phyloP scores from a whole-genome alignment of 2,113 vertebrate species.

The Psephotus haematonotus region DNA sequence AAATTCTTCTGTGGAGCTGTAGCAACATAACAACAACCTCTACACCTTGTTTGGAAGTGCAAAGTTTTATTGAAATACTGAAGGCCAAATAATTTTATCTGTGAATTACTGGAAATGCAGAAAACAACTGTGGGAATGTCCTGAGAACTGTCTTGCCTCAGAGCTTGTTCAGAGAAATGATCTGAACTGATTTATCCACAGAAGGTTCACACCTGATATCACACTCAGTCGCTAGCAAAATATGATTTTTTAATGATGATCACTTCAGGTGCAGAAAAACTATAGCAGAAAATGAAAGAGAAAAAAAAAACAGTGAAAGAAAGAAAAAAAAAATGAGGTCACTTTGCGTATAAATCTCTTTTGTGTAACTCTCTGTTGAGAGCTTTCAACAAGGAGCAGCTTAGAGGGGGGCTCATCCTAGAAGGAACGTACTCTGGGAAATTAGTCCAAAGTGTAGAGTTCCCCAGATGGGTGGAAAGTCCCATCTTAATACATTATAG shows the following conservation, averaged over 20 bases:
- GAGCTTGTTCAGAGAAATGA: not conserved
- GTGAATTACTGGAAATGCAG: not conserved
- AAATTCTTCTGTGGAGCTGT: not conserved
- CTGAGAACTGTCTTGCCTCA: not conserved
- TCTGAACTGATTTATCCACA: not conserved
- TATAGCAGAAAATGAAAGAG: not conserved
- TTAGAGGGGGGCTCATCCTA: not conserved
- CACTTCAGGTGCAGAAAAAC: not conserved
- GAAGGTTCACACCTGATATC: not conserved
- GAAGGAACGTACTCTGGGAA: not conserved
- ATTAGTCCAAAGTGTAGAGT: not conserved
- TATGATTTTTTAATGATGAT: not conserved
- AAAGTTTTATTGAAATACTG: not conserved
- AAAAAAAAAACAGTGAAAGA: not conserved
- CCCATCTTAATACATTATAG: not conserved
- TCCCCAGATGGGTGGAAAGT: not conserved
- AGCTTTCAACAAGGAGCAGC: not conserved
- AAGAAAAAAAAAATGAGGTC: not conserved
- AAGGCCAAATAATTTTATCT: not conserved
- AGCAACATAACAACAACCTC: not conserved
- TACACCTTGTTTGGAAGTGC: not conserved
- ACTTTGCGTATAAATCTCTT: not conserved
- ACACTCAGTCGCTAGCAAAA: not conserved
- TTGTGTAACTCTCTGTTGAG: not conserved
- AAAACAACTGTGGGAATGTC: not conserved